Evolutionary conservation across 2,113 vertebrate genomes (phyloP).

Genomic region (Larimichthys polyactis): DNA sequence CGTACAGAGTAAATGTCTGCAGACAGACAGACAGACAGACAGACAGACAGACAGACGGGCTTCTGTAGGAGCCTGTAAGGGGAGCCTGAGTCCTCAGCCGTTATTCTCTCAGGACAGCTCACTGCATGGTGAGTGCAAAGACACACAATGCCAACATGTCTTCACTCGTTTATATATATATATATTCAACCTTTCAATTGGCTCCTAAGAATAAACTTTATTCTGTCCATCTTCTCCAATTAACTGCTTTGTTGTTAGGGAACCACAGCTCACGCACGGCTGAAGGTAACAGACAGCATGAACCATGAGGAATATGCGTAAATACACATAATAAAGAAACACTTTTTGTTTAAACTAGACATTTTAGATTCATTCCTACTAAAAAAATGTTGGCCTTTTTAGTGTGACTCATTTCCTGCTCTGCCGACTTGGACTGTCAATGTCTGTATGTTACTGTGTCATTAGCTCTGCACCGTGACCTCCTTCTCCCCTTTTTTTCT

Average conservation of each 20-base stretch:
- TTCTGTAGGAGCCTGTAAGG: constrained; percentile 29
- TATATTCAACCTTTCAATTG: constrained; percentile 47
- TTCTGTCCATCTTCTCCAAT: constrained; percentile 58
- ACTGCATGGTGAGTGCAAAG: neutral
- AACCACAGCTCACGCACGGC: constrained; percentile 57
- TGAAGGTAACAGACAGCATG: constrained; percentile 66
- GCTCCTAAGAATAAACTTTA: constrained; percentile 72
- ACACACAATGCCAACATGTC: constrained; percentile 27
- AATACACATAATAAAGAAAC: constrained; percentile 34
- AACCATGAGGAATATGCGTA: constrained; percentile 15
- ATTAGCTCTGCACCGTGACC: constrained; percentile 16
- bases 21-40: constrained; percentile 31
- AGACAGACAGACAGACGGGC: constrained; percentile 25
- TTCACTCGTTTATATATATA: constrained; percentile 11
- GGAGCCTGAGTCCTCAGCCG: constrained; percentile 37
- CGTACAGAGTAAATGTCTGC: constrained; percentile 11
- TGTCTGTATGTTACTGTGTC: constrained; percentile 27
- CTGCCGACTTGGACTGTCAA: constrained; percentile 26
- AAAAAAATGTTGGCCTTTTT: constrained; percentile 20
- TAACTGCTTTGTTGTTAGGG: constrained; percentile 72
- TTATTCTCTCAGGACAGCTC: constrained; percentile 15
- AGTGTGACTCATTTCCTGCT: constrained; percentile 26
- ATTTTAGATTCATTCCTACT: constrained; percentile 4
- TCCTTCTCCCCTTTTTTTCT: neutral
- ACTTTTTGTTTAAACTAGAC: too few relatives aligned